These are phyloP conservation scores for Apotomis capreana DNA, from an alignment of 2,888 invertebrate species.

Conservation along the genomic window DNA sequence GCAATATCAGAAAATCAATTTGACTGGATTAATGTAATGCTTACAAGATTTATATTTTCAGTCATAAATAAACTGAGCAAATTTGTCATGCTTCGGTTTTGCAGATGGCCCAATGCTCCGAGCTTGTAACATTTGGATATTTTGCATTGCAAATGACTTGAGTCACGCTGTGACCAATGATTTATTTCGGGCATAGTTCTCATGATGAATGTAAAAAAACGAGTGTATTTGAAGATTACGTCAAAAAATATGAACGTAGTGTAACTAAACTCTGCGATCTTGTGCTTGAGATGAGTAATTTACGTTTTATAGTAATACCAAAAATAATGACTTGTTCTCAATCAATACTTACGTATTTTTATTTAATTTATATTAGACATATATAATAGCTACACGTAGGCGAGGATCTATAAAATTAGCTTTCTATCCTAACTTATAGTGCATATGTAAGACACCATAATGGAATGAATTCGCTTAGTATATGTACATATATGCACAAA, in stretches of 20 bases:
- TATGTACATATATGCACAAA: too few species aligned
- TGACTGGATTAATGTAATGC: constrained; percentile 2
- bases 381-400: too few species aligned
- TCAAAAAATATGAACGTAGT: background rate
- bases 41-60: constrained; percentile 7
- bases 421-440: too few species aligned
- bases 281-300: too few species aligned
- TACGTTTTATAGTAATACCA: too few species aligned
- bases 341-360: too few species aligned
- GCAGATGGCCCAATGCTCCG: constrained; percentile 7
- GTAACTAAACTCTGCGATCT: too few species aligned
- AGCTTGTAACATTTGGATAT: constrained; percentile 17
- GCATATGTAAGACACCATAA: too few species aligned
- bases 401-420: too few species aligned
- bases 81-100: constrained; percentile 17
- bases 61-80: background rate
- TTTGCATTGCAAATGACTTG: constrained; percentile 29
- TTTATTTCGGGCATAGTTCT: constrained; percentile 19
- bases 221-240: background rate
- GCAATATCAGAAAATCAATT: background rate
- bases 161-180: constrained; percentile 17
- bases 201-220: background rate
- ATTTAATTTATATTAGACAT: too few species aligned
- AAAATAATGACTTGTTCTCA: too few species aligned
- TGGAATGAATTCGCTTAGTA: too few species aligned